Percentiles rank a stretch among this genome's conserved stretches.
These are phyloP conservation scores for Casuarius casuarius DNA, from an alignment of 2,113 vertebrate genomes.

Conservation along the genomic window DNA sequence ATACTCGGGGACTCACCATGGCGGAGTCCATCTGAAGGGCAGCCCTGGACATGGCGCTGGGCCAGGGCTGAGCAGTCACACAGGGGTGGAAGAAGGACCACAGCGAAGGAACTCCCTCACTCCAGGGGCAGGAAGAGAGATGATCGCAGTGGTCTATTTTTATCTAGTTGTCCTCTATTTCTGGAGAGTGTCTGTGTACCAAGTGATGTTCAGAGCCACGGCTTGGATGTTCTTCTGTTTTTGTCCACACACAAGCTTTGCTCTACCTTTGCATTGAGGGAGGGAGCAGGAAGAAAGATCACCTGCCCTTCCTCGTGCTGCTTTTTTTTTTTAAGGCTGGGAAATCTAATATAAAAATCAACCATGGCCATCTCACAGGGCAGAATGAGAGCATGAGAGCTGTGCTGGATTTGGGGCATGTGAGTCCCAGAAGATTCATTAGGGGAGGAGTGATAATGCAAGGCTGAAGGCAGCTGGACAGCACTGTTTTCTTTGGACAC, in stretches of 20 bases:
- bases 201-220: background rate
- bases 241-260: background rate
- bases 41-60: background rate
- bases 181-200: background rate
- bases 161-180: background rate
- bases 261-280: background rate
- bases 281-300: background rate
- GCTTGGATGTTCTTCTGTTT: fast-evolving
- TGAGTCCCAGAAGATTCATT: background rate
- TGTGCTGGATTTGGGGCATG: background rate
- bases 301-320: background rate
- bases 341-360: background rate
- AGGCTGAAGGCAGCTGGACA: background rate
- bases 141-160: background rate
- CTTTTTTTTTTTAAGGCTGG: background rate
- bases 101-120: background rate
- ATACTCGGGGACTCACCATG: background rate
- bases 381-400: background rate
- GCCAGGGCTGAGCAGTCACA: background rate
- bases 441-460: fast-evolving
- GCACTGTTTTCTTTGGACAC: background rate
- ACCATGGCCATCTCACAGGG: background rate
- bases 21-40: background rate
- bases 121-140: background rate
- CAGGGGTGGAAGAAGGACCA: background rate